phyloP scores from a whole-genome alignment of 2,888 invertebrate genomes.

The Idaea aversata region DNA sequence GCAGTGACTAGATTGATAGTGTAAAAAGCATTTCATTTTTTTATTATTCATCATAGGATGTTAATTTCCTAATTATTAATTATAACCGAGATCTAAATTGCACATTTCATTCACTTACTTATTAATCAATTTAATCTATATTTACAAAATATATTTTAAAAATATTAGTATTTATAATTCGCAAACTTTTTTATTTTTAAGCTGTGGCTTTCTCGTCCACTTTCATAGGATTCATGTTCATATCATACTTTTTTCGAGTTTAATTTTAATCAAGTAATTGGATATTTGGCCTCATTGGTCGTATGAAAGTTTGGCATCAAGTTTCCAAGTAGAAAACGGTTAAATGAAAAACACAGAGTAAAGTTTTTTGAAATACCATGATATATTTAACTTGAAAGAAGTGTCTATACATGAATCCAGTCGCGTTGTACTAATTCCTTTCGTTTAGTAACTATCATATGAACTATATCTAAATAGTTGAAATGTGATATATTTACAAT shows the following conservation, averaged over 20 bases:
- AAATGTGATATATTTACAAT: conserved; percentile 74
- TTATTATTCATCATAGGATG: conserved; percentile 33
- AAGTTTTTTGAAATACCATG: conserved; percentile 2
- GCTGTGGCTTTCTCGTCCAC: conserved; percentile 43
- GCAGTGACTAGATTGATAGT: conserved; percentile 56
- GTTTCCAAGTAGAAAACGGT: neutral
- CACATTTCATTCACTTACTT: conserved; percentile 59
- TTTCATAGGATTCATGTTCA: conserved; percentile 49
- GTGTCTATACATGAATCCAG: conserved; percentile 53
- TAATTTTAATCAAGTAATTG: neutral
- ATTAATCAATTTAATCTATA: conserved; percentile 53
- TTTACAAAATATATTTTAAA: conserved; percentile 76
- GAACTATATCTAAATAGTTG: conserved; percentile 57
- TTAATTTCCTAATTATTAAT: conserved; percentile 59
- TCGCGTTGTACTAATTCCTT: conserved; percentile 66
- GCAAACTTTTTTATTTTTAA: conserved; percentile 55
- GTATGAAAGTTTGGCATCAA: neutral
- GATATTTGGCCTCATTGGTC: conserved; percentile 34
- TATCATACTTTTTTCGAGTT: neutral
- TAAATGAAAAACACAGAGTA: neutral
- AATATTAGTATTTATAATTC: conserved; percentile 67
- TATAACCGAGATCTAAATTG: conserved; percentile 71
- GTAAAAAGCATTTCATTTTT: conserved; percentile 45
- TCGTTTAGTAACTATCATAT: conserved; percentile 58
- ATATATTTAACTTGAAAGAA: conserved; percentile 8